Conservation (phyloP, 1,140 invertebrate genomes). For the Cecropterus lyciades region DNA sequence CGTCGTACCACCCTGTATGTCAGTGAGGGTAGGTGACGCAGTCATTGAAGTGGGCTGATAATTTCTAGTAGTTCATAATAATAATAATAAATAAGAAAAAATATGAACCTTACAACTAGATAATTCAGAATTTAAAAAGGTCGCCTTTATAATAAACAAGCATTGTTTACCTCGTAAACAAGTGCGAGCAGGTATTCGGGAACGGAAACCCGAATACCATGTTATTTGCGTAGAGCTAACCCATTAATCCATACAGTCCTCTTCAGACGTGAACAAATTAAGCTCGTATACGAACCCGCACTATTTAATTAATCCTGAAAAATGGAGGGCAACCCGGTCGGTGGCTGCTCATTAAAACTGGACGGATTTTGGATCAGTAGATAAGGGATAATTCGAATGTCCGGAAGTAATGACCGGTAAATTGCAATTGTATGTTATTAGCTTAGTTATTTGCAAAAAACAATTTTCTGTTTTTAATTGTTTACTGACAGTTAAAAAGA, state of each 20-base stretch:
- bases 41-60: too few species aligned
- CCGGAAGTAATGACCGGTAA: conserved; percentile 16
- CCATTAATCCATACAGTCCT: conserved; percentile 24
- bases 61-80: too few species aligned
- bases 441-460: too few species aligned
- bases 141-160: neutral
- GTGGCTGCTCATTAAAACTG: conserved; percentile 39
- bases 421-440: neutral
- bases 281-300: conserved; percentile 35
- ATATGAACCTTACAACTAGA: neutral
- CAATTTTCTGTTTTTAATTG: conserved; percentile 1
- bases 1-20: too few species aligned
- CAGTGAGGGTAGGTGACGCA: too few species aligned
- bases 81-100: neutral
- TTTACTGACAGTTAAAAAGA: neutral
- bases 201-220: conserved; percentile 19
- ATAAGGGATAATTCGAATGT: conserved; percentile 24
- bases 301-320: conserved; percentile 55
- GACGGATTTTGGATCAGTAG: conserved; percentile 30
- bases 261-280: conserved; percentile 40
- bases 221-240: conserved; percentile 35
- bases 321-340: conserved; percentile 35
- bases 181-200: conserved; percentile 4
- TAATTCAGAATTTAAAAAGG: neutral
- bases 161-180: neutral